Base-by-base conservation (phyloP, 2,797 vertebrate genomes). In the Merluccius polli region DNA sequence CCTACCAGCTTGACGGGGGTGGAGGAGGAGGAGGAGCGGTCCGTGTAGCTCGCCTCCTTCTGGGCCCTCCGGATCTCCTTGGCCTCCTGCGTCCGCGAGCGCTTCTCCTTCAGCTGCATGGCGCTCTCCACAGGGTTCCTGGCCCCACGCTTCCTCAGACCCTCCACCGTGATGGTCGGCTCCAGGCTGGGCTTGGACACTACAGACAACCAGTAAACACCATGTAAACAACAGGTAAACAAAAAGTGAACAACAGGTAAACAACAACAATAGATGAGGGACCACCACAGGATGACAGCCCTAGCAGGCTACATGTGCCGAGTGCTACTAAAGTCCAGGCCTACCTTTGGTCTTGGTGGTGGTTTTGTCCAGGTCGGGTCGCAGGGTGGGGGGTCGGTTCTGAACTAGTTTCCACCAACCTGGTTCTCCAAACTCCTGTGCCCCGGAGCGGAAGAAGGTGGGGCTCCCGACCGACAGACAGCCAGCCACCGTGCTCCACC, bases 391-490 rank as follows among this genome's bases (percentile, higher is more conserved):
- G 0, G 97, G 97, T 44, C 95, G 94, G 83, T 98, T 99, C 88
- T 98, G 96, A 80, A 98, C 98, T 78, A 99, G 94, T 80, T 98
- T 98, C 98, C 98, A 99, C 98, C 98, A 99, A 41, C 98, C 98
- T 0, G 97, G 97, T 69, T 99, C 98, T 12, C 97, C 96, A 1
- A 99, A 99, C 88, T 98, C 97, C 89, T 99, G 98, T 0, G 97
- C 97, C 8, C 98, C 98, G 0, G 98, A 99, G 1, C 97, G 95
- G 85, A 99, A 99, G 78, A 96, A 98, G 74, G 97, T 91, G 31
- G 98, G 98, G 71, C 97, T 99, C 3, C 98, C 98, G 12, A 99
- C 97, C 0, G 97, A 99, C 71, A 99, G 94, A 71, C 98, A 99
- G 4, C 98, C 98, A 0, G 98, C 98, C 0, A 99, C 98, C 0